Base-by-base conservation (phyloP, 2,797 vertebrate genomes). In the Gymnopithys bicolor region DNA sequence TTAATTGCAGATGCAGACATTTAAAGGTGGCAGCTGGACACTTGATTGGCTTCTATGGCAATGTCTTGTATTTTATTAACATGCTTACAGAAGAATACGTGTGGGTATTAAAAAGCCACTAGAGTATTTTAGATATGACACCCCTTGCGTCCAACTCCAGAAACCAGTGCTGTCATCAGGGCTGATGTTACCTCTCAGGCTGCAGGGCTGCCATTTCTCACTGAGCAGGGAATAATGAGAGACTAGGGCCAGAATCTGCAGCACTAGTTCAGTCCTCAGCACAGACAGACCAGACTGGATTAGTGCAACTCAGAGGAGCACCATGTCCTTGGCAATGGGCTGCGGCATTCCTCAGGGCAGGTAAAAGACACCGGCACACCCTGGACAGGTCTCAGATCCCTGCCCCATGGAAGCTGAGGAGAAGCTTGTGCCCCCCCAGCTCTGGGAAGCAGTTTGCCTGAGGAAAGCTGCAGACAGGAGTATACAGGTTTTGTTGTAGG, bases 311-410 rank as follows among this genome's bases (percentile, higher is more conserved):
- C 24, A 35, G 55, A 76, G 15, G 27, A 73, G 19, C 0, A 0
- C 13, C 28, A 30, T 32, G 28, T 66, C 63, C 39, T 56, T 3
- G 46, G 52, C 64, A 33, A 4, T 0, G 5, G 52, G 43, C 51
- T 70, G 46, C 0, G 0, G 24, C 1, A 0, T 60, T 66, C 90
- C 33, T n/a, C 46, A 46, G 22, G 24, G 46, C 0, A 5, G 60
- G 30, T 13, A 16, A 37, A 48, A 33, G n/a, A 22, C 83, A 70
- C 7, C 2, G 2, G 30, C 39, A 51, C 19, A 45, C 8, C 5
- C 32, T 19, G 66, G 64, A 8, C 19, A 49, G 32, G 63, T 66
- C 46, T 76, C 2, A 1, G 46, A 80, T 43, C 41, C 66, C 49
- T 92, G 46, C 22, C 43, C 25, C 1, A 0, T 7, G 15, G 39